Evolutionary conservation across 2,797 vertebrate genomes (phyloP).

Genomic region (Australoheros facetus): DNA sequence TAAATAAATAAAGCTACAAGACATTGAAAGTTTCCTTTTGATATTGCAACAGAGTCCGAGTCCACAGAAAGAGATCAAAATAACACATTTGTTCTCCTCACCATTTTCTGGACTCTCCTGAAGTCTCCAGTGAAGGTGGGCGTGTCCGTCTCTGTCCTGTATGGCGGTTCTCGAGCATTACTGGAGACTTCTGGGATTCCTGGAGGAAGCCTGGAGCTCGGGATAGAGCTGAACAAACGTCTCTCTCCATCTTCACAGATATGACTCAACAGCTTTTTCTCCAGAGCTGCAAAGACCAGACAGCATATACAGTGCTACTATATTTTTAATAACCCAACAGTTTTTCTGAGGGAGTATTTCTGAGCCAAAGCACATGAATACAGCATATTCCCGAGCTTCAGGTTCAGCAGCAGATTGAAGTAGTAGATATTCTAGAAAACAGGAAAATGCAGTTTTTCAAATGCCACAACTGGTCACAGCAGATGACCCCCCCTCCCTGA

Average conservation of each 20-base stretch:
- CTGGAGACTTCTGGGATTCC: slow-evolving; percentile 50
- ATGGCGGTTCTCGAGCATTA: slow-evolving; percentile 30
- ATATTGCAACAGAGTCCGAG: neutral
- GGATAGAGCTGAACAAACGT: slow-evolving; percentile 66
- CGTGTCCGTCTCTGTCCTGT: slow-evolving; percentile 53
- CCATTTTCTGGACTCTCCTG: slow-evolving; percentile 57
- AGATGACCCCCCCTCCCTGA: too few relatives aligned
- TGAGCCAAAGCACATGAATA: neutral
- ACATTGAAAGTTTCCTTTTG: too few relatives aligned
- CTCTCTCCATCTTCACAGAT: slow-evolving; percentile 81
- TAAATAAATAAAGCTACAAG: too few relatives aligned
- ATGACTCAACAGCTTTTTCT: slow-evolving; percentile 81
- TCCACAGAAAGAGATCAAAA: neutral
- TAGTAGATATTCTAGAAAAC: neutral
- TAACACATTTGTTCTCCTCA: slow-evolving; percentile 37
- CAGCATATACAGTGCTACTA: neutral
- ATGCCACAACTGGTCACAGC: neutral
- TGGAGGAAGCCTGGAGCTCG: slow-evolving; percentile 61
- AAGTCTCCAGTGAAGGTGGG: slow-evolving; percentile 57
- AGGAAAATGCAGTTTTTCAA: fast-evolving
- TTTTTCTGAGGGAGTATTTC: neutral
- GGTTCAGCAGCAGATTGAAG: neutral
- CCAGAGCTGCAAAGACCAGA: slow-evolving; percentile 73
- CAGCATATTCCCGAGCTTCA: neutral
- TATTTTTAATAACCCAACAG: neutral